phyloP scores from a whole-genome alignment of 2,888 invertebrate species.

The Synergus gifuensis region DNA sequence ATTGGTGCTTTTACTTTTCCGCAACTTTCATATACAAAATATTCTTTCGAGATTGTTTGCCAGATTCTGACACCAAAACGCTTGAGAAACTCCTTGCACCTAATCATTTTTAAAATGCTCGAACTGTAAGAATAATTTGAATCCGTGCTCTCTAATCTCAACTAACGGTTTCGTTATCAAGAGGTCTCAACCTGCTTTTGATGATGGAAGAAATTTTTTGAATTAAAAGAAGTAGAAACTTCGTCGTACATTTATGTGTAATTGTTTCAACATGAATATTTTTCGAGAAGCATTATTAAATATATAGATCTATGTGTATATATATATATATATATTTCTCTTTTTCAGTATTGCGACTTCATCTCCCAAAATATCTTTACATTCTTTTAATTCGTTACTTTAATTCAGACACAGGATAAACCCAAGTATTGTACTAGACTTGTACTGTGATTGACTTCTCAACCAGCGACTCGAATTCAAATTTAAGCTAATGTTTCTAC shows the following conservation, averaged over 20 bases:
- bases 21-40: conserved; percentile 43
- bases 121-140: conserved; percentile 62
- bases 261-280: conserved; percentile 40
- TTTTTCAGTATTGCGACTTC: conserved; percentile 42
- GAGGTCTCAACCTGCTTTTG: conserved; percentile 46
- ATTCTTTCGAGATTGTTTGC: conserved; percentile 24
- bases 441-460: neutral
- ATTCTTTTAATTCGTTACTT: conserved; percentile 8
- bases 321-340: conserved; percentile 42
- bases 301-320: conserved; percentile 45
- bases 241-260: conserved; percentile 41
- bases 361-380: conserved; percentile 43
- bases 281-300: conserved; percentile 48
- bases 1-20: conserved; percentile 45
- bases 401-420: conserved; percentile 38
- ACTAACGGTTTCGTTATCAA: conserved; percentile 53
- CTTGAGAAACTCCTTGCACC: conserved; percentile 53
- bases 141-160: neutral
- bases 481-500: neutral
- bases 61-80: conserved; percentile 12
- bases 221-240: neutral
- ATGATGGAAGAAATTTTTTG: conserved; percentile 43
- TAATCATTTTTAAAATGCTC: conserved; percentile 51
- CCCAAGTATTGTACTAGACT: conserved; percentile 21
- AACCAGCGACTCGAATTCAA: neutral